Evolutionary conservation across 2,797 vertebrate species (phyloP).

Genomic region (Tokudaia tokunoshimensis): DNA sequence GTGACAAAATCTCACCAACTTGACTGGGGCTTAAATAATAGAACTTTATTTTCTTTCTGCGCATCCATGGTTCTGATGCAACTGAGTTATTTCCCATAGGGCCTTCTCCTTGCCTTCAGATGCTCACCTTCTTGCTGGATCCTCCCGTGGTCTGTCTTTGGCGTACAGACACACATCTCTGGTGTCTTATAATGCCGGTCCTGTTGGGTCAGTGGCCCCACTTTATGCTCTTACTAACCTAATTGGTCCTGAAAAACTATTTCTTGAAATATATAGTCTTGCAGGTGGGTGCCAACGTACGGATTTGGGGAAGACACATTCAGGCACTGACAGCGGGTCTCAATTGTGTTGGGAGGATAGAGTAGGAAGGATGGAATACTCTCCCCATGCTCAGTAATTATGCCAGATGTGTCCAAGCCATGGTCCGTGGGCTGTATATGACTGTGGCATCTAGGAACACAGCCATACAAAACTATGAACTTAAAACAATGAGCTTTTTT

Average conservation of each 20-base stretch:
- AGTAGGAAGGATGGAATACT: neutral
- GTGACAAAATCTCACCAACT: too few relatives aligned
- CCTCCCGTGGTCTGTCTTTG: neutral
- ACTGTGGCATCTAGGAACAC: neutral
- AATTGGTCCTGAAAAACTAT: neutral
- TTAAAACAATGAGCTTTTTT: neutral
- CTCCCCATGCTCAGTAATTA: neutral
- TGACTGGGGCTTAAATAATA: neutral
- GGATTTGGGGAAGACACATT: neutral
- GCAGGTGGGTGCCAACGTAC: neutral
- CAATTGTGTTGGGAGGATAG: neutral
- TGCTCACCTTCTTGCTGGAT: rapidly evolving
- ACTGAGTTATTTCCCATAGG: neutral
- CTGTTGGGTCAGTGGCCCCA: rapidly evolving
- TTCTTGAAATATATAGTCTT: neutral
- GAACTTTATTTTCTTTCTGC: neutral
- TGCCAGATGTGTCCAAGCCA: neutral
- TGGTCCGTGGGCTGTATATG: neutral
- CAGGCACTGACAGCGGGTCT: neutral
- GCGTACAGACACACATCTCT: rapidly evolving
- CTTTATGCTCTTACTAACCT: neutral
- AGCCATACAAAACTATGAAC: neutral
- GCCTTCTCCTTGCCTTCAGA: neutral
- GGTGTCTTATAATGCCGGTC: neutral
- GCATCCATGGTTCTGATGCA: too few relatives aligned